phyloP scores from a whole-genome alignment of 2,113 vertebrate genomes.

The Sarotherodon lohbergeri region DNA sequence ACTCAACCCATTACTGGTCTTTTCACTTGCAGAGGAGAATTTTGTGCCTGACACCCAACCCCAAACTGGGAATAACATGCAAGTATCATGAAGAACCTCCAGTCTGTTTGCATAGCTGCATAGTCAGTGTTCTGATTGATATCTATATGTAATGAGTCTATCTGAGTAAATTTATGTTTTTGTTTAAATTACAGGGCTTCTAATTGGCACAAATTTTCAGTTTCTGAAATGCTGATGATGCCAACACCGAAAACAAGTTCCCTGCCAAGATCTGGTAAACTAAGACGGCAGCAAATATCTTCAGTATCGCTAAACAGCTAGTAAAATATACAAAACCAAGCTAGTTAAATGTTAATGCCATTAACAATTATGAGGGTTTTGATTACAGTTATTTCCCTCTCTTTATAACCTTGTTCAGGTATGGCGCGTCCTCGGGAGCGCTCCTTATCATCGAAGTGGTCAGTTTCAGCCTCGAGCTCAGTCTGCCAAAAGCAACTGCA shows the following conservation, averaged over 20 bases:
- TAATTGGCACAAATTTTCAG: slow-evolving; percentile 47
- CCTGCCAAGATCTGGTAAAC: slow-evolving; percentile 42
- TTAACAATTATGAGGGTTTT: background rate
- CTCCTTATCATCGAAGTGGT: background rate
- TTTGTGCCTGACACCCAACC: slow-evolving; percentile 78
- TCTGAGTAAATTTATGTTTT: background rate
- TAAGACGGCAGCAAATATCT: background rate
- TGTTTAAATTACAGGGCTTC: slow-evolving; percentile 33
- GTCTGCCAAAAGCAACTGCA: slow-evolving; percentile 50
- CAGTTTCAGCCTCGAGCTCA: background rate
- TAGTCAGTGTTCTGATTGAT: background rate
- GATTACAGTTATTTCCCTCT: background rate
- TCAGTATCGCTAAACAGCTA: background rate
- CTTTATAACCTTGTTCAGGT: background rate
- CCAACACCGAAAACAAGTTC: slow-evolving; percentile 35
- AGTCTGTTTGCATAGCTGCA: background rate
- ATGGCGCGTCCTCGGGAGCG: background rate
- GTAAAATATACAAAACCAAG: background rate
- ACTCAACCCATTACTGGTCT: background rate
- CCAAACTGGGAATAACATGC: slow-evolving; percentile 62
- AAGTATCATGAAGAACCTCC: slow-evolving; percentile 56
- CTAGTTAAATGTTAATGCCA: background rate
- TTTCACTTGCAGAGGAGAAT: slow-evolving; percentile 67
- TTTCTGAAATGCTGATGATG: slow-evolving; percentile 57
- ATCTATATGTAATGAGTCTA: background rate